Conservation (phyloP, 64 coral and sea anemone genomes). For the Stichodactyla helianthus region DNA sequence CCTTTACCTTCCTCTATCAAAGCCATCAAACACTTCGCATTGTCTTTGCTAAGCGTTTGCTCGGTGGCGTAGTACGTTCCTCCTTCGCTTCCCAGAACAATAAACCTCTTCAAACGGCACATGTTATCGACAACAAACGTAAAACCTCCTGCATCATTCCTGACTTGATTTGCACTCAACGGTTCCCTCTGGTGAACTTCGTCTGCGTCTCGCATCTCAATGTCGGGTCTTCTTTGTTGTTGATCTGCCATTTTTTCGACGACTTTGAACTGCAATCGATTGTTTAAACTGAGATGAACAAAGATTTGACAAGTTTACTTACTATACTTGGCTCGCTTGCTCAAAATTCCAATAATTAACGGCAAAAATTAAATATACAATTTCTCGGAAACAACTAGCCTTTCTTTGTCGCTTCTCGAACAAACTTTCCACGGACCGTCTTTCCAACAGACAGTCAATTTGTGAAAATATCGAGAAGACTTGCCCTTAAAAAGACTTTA, state of each 20-base stretch:
- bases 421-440: neutral
- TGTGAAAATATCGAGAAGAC: neutral
- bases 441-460: neutral
- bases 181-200: conserved; percentile 32
- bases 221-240: conserved; percentile 22
- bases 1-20: conserved; percentile 63
- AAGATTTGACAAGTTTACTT: neutral
- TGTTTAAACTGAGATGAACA: neutral
- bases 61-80: conserved; percentile 66
- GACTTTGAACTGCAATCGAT: neutral
- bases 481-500: neutral
- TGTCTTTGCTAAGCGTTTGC: conserved; percentile 50
- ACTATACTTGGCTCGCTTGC: neutral
- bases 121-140: conserved; percentile 68
- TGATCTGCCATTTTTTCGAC: conserved; percentile 39
- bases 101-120: conserved; percentile 65
- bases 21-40: conserved; percentile 55
- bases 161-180: conserved; percentile 44
- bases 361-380: no score
- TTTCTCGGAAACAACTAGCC: no score
- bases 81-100: conserved; percentile 75
- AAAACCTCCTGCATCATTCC: conserved; percentile 71
- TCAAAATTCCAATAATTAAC: neutral
- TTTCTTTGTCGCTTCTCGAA: neutral
- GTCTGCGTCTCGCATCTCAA: neutral